phyloP scores from a whole-genome alignment of 2,888 invertebrate species.

The Drosophila histrio region DNA sequence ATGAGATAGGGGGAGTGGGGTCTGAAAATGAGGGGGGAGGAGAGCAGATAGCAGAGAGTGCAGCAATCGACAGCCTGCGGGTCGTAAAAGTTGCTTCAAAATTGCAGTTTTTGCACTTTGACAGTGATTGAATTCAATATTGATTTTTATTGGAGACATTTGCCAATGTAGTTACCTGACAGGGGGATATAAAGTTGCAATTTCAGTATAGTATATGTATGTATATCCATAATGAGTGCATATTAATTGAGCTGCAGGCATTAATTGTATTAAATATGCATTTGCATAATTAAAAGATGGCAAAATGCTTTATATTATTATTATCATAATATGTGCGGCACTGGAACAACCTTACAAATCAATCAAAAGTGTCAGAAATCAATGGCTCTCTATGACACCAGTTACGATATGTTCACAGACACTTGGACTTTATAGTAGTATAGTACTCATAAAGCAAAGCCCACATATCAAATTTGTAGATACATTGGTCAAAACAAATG shows the following conservation, averaged over 20 bases:
- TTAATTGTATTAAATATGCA: slow-evolving; percentile 35
- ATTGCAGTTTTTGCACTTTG: slow-evolving; percentile 65
- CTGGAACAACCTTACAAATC: slow-evolving; percentile 34
- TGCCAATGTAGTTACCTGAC: neutral
- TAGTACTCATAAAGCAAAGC: slow-evolving; percentile 11
- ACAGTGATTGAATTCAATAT: slow-evolving; percentile 64
- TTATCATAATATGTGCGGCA: neutral
- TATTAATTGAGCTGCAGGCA: slow-evolving; percentile 30
- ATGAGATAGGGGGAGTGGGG: neutral
- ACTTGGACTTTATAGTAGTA: neutral
- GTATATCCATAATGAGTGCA: slow-evolving; percentile 27
- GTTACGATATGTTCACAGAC: neutral
- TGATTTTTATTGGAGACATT: slow-evolving; percentile 50
- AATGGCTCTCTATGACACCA: slow-evolving; percentile 2
- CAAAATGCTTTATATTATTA: slow-evolving; percentile 6
- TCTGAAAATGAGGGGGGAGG: neutral
- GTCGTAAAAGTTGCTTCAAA: slow-evolving; percentile 41
- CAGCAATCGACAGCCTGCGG: slow-evolving; percentile 29
- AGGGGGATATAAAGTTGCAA: slow-evolving; percentile 15
- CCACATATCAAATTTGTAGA: slow-evolving; percentile 34
- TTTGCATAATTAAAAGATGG: slow-evolving; percentile 48
- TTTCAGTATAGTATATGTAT: slow-evolving; percentile 8
- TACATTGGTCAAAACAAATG: slow-evolving; percentile 3
- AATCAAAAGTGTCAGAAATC: slow-evolving; percentile 37
- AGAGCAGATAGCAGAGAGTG: neutral